Conservation (phyloP, 2,888 invertebrate genomes). For the Pharmacophagus antenor region DNA sequence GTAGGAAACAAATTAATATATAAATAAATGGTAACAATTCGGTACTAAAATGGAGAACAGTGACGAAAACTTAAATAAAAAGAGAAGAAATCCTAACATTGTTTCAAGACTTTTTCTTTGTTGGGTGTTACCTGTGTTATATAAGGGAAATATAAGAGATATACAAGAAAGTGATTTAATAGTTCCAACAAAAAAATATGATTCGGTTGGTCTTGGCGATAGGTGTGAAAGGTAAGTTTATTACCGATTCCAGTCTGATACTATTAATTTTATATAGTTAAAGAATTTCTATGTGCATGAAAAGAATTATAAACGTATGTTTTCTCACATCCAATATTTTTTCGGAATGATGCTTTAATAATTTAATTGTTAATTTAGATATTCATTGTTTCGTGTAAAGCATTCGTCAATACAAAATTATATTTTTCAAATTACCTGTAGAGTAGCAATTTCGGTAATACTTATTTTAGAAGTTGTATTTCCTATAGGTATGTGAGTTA, state of each 20-base stretch:
- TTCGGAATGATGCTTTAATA: too few relatives aligned
- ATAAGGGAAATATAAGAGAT: constrained; percentile 80
- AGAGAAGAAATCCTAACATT: constrained; percentile 58
- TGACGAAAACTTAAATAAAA: constrained; percentile 37
- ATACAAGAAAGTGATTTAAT: constrained; percentile 85
- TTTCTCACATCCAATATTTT: too few relatives aligned
- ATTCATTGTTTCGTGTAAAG: too few relatives aligned
- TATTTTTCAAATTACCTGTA: too few relatives aligned
- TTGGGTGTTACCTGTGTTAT: constrained; percentile 73
- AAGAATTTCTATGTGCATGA: background rate
- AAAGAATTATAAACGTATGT: background rate
- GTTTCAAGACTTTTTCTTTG: constrained; percentile 66
- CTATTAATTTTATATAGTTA: background rate
- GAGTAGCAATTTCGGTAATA: too few relatives aligned
- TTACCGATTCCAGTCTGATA: too few relatives aligned
- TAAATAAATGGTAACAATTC: constrained; percentile 5
- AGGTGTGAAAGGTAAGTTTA: constrained; percentile 77
- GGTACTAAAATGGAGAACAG: constrained; percentile 34
- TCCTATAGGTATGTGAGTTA: too few relatives aligned
- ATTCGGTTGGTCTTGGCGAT: constrained; percentile 81
- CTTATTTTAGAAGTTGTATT: too few relatives aligned
- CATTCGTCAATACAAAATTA: too few relatives aligned
- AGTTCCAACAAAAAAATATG: constrained; percentile 79
- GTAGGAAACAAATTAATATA: constrained; percentile 1
- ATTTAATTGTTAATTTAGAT: too few relatives aligned